Base-by-base conservation (phyloP, 1,140 invertebrate species). In the Linepithema humile region DNA sequence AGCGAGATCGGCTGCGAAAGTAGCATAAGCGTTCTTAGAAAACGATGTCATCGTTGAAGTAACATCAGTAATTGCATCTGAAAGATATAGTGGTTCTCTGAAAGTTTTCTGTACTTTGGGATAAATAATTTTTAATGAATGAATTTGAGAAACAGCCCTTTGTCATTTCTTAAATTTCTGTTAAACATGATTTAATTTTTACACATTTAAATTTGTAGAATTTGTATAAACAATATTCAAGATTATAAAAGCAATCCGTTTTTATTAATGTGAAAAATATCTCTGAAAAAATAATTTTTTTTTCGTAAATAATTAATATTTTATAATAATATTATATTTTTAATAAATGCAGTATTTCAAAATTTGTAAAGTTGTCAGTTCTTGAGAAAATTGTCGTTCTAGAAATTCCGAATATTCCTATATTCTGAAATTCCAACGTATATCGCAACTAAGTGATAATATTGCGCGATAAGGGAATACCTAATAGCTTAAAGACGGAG, bases 401-500 rank as follows among this genome's bases (percentile, higher is more conserved):
- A 43, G 26, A 5, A 38, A 23, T n/a, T n/a, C n/a, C 6, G 4
- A 23, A 40, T 20, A 38, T 10, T 29, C 40, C 17, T 20, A 17
- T 38, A 55, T 69, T 23, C n/a, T 20, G 12, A 38, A 43, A 17
- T 69, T 55, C 32, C 17, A 29, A 20, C n/a, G 75, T 64, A 55
- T 43, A 43, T 6, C 48, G 23, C 64, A 40, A n/a, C 45, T 69
- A 20, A 80, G 50, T 38, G 75, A 80, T 80, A 69, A 80, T 80
- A 80, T 80, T 70, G 48, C 12, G 26, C 48, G 48, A 32, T 80
- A 80, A 78, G 64, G 75, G 75, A 70, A 55, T 29, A 48, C 45
- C 64, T 69, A 69, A 80, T 80, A 69, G 75, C 75, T 80, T 80
- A 80, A 80, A 80, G 75, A 80, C 64, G 75, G 48, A 80, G 62